A percentile compares a stretch with the other conserved stretches of the same genome.
These are phyloP conservation scores for Macropodus opercularis DNA, from an alignment of 2,797 vertebrate genomes.

Conservation along the genomic window DNA sequence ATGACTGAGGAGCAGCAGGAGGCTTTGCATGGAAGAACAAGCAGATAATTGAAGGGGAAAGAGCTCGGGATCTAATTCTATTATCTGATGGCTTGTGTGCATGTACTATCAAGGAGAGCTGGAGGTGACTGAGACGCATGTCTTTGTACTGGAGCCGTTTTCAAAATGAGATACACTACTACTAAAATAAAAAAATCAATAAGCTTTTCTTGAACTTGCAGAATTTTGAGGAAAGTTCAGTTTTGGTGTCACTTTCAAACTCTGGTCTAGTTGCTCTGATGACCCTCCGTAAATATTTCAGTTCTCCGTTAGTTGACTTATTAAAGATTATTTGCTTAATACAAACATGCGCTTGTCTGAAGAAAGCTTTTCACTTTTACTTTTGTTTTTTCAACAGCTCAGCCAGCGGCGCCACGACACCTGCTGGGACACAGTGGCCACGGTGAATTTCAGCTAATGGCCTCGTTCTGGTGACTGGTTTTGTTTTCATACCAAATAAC, in stretches of 20 bases:
- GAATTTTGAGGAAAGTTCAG: slow-evolving; percentile 22
- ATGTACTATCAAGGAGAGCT: slow-evolving; percentile 35
- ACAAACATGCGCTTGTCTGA: too few species aligned
- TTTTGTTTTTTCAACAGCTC: background rate
- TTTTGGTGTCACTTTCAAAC: slow-evolving; percentile 1
- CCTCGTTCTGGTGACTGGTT: slow-evolving; percentile 18
- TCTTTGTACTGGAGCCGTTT: slow-evolving; percentile 21
- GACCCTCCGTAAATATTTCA: background rate
- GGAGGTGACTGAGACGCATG: slow-evolving; percentile 39
- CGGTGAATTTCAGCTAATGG: slow-evolving; percentile 13
- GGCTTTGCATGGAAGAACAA: slow-evolving; percentile 56
- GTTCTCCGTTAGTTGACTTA: too few species aligned
- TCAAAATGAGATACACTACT: slow-evolving; percentile 7
- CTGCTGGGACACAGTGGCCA: background rate
- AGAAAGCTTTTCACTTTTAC: too few species aligned
- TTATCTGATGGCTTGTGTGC: slow-evolving; percentile 48
- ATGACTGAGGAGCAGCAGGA: slow-evolving; percentile 57
- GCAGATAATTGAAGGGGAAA: slow-evolving; percentile 65
- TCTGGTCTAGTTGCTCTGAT: background rate
- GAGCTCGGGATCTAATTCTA: slow-evolving; percentile 62
- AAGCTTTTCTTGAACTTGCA: slow-evolving; percentile 12
- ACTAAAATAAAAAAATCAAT: slow-evolving; percentile 18
- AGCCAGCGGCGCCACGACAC: background rate
- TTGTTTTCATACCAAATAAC: slow-evolving; percentile 23
- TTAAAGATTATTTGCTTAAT: too few species aligned